A percentile compares a stretch with the other conserved stretches of the same genome.
phyloP scores from a whole-genome alignment of 2,113 vertebrate species.

The Colaptes auratus region DNA sequence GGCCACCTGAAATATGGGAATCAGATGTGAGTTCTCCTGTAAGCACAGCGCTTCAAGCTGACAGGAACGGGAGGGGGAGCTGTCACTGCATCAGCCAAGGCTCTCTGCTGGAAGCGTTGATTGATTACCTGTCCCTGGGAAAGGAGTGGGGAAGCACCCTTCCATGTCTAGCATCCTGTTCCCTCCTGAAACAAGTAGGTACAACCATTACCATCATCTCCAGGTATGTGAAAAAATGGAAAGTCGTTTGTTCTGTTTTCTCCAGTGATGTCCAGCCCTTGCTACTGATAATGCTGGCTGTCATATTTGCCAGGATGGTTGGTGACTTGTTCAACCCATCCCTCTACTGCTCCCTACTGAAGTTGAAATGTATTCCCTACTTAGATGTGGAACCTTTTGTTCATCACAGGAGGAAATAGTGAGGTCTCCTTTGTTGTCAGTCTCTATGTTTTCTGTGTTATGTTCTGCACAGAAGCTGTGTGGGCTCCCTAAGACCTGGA shows the following conservation, averaged over 20 bases:
- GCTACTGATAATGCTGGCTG: constrained; percentile 37
- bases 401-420: constrained; percentile 1
- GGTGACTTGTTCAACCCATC: not conserved
- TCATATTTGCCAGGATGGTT: constrained; percentile 33
- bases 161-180: not conserved
- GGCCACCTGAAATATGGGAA: constrained; percentile 44
- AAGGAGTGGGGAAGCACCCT: not conserved
- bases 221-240: not conserved
- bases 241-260: not conserved
- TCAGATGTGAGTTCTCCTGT: constrained; percentile 22
- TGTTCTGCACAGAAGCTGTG: not conserved
- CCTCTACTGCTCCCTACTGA: constrained; percentile 54
- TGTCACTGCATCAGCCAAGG: constrained; percentile 17
- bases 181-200: not conserved
- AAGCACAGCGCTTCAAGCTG: not conserved
- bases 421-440: not conserved
- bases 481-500: not conserved
- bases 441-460: not conserved
- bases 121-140: not conserved
- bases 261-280: constrained; percentile 54
- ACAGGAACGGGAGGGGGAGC: not conserved
- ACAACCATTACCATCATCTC: not conserved
- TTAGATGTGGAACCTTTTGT: constrained; percentile 29
- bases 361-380: constrained; percentile 59
- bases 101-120: not conserved